Conservation (phyloP, 2,888 invertebrate genomes). For the Noctua janthina region DNA sequence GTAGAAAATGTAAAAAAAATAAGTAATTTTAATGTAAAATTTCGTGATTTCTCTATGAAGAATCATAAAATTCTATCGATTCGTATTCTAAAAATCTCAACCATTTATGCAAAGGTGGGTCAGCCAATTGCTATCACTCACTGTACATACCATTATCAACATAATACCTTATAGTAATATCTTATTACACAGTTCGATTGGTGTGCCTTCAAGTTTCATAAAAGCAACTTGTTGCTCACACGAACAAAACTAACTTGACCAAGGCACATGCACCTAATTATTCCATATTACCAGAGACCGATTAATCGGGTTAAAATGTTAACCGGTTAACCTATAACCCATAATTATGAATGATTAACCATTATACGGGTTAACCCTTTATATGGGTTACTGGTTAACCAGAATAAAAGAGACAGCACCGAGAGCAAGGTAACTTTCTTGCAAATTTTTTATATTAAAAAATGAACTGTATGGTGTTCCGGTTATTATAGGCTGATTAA, state of each 20-base stretch:
- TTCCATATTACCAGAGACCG: background rate
- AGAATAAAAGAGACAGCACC: background rate
- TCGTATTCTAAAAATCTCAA: too few species aligned
- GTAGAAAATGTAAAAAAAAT: too few species aligned
- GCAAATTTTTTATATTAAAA: background rate
- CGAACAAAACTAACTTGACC: background rate
- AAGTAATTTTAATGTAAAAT: too few species aligned
- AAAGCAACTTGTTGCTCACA: conserved; percentile 11
- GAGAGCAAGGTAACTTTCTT: background rate
- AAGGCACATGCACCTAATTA: background rate
- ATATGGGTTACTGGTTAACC: background rate
- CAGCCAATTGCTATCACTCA: too few species aligned
- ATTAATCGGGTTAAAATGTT: background rate
- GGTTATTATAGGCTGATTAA: background rate
- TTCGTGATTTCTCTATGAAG: too few species aligned
- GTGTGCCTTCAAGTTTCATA: conserved; percentile 9
- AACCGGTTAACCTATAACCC: background rate
- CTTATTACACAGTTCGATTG: background rate
- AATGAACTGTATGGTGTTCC: too few species aligned
- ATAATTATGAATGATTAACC: background rate
- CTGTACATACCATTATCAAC: too few species aligned
- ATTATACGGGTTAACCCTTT: background rate
- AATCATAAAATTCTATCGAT: too few species aligned
- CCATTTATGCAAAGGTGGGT: too few species aligned
- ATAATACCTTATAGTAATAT: too few species aligned